Percentiles rank a stretch among this genome's conserved stretches.
phyloP scores from a whole-genome alignment of 2,888 invertebrate species.

The Leucania comma region DNA sequence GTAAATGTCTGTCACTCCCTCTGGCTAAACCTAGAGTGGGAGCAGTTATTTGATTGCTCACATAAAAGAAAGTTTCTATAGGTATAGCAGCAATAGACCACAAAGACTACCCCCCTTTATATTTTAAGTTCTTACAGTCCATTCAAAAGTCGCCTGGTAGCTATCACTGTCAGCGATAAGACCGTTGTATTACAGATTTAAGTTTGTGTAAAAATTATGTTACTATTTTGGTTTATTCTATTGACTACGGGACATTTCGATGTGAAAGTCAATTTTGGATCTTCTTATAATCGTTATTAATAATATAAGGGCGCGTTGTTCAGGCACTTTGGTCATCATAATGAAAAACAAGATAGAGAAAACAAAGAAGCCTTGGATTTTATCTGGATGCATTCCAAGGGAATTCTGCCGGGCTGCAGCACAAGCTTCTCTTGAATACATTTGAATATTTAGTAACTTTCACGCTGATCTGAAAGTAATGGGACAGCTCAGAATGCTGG shows the following conservation, averaged over 20 bases:
- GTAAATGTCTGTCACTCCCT: too few species aligned
- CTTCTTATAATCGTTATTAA: not conserved
- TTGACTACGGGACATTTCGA: not conserved
- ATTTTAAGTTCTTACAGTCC: too few species aligned
- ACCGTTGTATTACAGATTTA: too few species aligned
- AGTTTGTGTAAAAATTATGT: too few species aligned
- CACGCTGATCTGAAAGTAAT: constrained; percentile 42
- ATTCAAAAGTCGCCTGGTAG: too few species aligned
- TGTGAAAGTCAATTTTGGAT: not conserved
- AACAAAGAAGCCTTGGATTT: not conserved
- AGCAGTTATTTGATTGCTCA: too few species aligned
- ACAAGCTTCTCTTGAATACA: constrained; percentile 32
- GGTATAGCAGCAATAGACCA: too few species aligned
- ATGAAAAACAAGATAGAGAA: constrained; percentile 6
- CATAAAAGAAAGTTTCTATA: too few species aligned
- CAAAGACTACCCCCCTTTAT: too few species aligned
- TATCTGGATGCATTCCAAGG: constrained; percentile 42
- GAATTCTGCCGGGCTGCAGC: constrained; percentile 14
- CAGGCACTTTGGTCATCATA: not conserved
- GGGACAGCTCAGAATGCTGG: constrained; percentile 18
- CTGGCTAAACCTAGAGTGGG: too few species aligned
- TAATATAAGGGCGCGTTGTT: not conserved
- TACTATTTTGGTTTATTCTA: too few species aligned
- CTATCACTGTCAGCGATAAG: too few species aligned
- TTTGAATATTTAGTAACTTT: constrained; percentile 51